These are phyloP conservation scores for Chaunax sp. DNA, from an alignment of 2,797 vertebrate genomes.

Conservation along the genomic window DNA sequence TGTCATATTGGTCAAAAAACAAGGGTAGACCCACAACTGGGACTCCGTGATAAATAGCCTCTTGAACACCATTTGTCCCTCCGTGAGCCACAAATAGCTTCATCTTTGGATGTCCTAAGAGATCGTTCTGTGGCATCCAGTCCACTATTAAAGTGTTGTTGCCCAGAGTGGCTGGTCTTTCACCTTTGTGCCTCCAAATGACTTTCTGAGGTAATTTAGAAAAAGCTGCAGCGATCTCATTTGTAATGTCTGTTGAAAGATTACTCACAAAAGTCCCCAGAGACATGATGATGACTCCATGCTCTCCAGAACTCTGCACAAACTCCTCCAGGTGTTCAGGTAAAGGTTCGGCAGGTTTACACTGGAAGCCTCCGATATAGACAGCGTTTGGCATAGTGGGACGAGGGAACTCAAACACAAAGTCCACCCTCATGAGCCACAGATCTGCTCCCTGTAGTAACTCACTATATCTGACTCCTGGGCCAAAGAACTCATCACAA, in stretches of 20 bases:
- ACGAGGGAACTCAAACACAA: conserved; percentile 82
- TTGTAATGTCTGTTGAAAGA: conserved; percentile 63
- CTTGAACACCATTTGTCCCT: conserved; percentile 79
- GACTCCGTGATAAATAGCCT: conserved; percentile 77
- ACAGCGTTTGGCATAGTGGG: conserved; percentile 84
- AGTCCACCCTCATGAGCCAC: conserved; percentile 82
- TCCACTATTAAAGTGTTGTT: conserved; percentile 78
- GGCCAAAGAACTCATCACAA: conserved; percentile 65
- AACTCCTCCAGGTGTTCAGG: conserved; percentile 78
- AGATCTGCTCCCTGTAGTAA: conserved; percentile 82
- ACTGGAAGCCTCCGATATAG: conserved; percentile 83
- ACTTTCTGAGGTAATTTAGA: conserved; percentile 80
- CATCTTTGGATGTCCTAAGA: conserved; percentile 77
- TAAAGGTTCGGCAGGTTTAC: conserved; percentile 74
- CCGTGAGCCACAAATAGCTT: conserved; percentile 79
- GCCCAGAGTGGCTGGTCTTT: conserved; percentile 64
- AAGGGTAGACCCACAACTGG: conserved; percentile 66
- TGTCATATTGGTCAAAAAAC: conserved; percentile 78
- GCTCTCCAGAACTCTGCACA: conserved; percentile 76
- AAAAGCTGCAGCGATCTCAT: conserved; percentile 73
- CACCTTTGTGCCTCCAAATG: conserved; percentile 76
- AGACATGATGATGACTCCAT: conserved; percentile 83
- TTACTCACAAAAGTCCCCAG: conserved; percentile 71
- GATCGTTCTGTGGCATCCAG: conserved; percentile 83
- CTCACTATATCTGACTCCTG: conserved; percentile 60